Conservation (phyloP, 2,888 invertebrate species). For the Lasioglossum calceatum region DNA sequence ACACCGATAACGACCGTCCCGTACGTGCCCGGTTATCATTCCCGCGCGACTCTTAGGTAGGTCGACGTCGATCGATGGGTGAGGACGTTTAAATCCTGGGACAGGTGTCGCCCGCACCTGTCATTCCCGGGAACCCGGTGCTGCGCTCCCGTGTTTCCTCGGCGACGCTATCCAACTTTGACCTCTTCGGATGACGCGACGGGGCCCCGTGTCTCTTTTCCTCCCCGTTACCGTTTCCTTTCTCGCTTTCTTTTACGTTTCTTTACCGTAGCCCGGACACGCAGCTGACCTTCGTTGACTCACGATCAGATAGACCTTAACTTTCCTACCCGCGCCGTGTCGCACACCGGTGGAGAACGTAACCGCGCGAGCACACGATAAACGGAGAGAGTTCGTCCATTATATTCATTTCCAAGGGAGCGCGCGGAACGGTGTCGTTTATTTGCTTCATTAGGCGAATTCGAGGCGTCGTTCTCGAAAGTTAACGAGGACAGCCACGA, state of each 20-base stretch:
- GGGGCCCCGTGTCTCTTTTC: neutral
- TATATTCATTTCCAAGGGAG: slow-evolving; percentile 26
- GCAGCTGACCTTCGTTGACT: slow-evolving; percentile 61
- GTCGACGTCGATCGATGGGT: slow-evolving; percentile 46
- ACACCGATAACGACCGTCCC: slow-evolving; percentile 17
- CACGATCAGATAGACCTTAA: slow-evolving; percentile 56
- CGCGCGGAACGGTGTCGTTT: slow-evolving; percentile 17
- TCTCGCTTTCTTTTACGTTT: slow-evolving; percentile 32
- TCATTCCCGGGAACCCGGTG: slow-evolving; percentile 57
- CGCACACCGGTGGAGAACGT: neutral
- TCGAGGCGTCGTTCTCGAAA: slow-evolving; percentile 13
- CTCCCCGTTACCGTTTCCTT: neutral
- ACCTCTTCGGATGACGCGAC: slow-evolving; percentile 46
- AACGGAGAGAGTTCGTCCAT: slow-evolving; percentile 19
- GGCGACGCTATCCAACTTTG: slow-evolving; percentile 52
- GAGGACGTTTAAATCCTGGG: slow-evolving; percentile 71
- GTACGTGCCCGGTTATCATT: slow-evolving; percentile 23
- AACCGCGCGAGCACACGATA: slow-evolving; percentile 14
- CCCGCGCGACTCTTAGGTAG: slow-evolving; percentile 38
- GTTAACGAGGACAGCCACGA: slow-evolving; percentile 39
- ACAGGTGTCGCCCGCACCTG: slow-evolving; percentile 79
- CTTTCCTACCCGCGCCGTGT: neutral
- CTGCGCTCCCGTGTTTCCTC: slow-evolving; percentile 28
- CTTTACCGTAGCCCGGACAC: slow-evolving; percentile 10
- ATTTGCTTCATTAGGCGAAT: slow-evolving; percentile 36